Base-by-base conservation (phyloP, 2,113 vertebrate genomes). In the Notarius lentiginosus region DNA sequence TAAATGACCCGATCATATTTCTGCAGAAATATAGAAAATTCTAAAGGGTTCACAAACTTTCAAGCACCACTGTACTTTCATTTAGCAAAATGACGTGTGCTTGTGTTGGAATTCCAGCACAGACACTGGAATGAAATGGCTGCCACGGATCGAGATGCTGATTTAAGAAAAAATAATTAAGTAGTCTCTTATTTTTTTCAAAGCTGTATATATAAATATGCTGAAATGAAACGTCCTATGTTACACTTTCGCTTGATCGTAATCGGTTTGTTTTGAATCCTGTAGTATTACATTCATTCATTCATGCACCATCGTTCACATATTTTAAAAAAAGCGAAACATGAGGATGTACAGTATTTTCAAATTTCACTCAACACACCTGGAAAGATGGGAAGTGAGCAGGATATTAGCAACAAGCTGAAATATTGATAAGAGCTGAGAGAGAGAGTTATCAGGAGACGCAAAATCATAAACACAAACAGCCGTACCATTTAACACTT, bases 391-490 rank as follows among this genome's bases (percentile, higher is more conserved):
- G 73, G 7, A 41, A 56, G 12, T 2, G 17, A 68, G 63, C 41
- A 61, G 49, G 72, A 77, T 17, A 70, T 53, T 53, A 30, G 47
- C n/a, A 80, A 80, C 30, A 58, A 70, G 76, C 77, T 86, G 65
- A 79, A 56, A 53, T 56, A 75, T 82, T 58, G 82, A 87, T 76
- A 58, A 82, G 58, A 18, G 27, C 66, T 5, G 53, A 11, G 18
- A 51, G 22, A 47, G 14, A 41, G 30, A 22, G 34, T 51, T 41
- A 82, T 47, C 75, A 66, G 24, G 24, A 65, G 58, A 61, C 27
- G 53, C 24, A 30, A 22, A 12, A 27, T 15, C 22, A 63, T 80
- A 73, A 89, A 86, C 47, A 5, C 72, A 72, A 70, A n/a, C 79
- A 72, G 53, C 72, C 51, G 7, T 58, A 68, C 75, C 22, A 12